These are phyloP conservation scores for Cichladusa arquata DNA, from an alignment of 2,113 vertebrate genomes.

Conservation along the genomic window DNA sequence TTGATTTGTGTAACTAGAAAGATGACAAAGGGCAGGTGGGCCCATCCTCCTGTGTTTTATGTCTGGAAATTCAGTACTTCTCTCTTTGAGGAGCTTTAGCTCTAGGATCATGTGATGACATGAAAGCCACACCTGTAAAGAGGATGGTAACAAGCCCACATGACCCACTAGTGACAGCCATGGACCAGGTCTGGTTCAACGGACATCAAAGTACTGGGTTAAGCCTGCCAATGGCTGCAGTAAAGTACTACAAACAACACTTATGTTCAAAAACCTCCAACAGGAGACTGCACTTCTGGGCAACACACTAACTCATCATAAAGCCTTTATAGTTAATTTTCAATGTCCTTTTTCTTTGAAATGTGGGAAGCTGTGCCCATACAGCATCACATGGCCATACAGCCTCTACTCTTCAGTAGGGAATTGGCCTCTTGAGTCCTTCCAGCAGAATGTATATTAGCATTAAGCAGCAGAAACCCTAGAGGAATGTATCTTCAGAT, in stretches of 20 bases:
- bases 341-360: neutral
- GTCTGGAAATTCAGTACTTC: neutral
- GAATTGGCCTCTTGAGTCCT: neutral
- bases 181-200: neutral
- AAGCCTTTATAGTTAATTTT: neutral
- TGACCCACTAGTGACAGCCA: neutral
- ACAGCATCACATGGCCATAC: neutral
- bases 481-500: neutral
- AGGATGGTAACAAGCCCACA: neutral
- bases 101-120: neutral
- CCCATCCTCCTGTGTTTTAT: neutral
- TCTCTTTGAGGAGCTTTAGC: neutral
- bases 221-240: neutral
- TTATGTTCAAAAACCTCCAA: neutral
- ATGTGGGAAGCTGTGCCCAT: neutral
- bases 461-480: neutral
- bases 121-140: neutral
- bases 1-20: neutral
- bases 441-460: neutral
- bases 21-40: neutral
- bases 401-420: neutral
- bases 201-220: neutral
- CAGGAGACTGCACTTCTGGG: neutral
- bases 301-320: neutral
- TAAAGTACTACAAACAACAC: neutral